phyloP scores from a whole-genome alignment of 1,140 invertebrate species.

The Zaprionus camerounensis region DNA sequence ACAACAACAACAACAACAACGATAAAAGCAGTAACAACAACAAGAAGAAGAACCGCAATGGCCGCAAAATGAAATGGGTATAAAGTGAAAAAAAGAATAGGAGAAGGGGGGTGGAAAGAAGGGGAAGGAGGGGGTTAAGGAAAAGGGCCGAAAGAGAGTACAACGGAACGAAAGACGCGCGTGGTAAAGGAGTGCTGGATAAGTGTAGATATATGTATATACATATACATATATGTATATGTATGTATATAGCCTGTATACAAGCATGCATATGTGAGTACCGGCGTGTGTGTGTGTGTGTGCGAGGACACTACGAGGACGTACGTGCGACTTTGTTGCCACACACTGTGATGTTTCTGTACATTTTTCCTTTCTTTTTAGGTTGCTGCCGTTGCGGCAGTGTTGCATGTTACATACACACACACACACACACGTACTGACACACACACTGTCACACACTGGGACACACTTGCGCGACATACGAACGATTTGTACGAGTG shows the following conservation, averaged over 20 bases:
- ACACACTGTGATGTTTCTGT: conserved; percentile 39
- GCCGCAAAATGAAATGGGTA: conserved; percentile 59
- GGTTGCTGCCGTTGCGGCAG: conserved; percentile 49
- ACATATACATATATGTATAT: conserved; percentile 9
- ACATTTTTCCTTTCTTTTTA: conserved; percentile 41
- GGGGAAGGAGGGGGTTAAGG: neutral
- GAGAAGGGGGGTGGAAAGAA: conserved; percentile 23
- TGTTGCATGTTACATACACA: conserved; percentile 57
- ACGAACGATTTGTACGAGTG: conserved; percentile 26
- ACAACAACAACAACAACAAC: conserved; percentile 27
- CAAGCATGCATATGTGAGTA: conserved; percentile 18
- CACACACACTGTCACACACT: conserved; percentile 17
- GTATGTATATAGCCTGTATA: neutral
- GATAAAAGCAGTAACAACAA: conserved; percentile 31
- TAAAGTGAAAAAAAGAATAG: conserved; percentile 44
- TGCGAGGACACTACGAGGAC: conserved; percentile 70
- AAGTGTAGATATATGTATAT: conserved; percentile 17
- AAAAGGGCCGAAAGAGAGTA: conserved; percentile 15
- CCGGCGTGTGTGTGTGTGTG: conserved; percentile 39
- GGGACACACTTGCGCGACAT: conserved; percentile 5
- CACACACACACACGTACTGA: conserved; percentile 4
- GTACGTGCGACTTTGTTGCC: conserved; percentile 61
- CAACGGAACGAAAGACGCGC: conserved; percentile 38
- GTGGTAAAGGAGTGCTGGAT: conserved; percentile 53
- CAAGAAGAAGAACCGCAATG: conserved; percentile 60